Base-by-base conservation (phyloP, 2,113 vertebrate genomes). In the Cyprinodon variegatus region DNA sequence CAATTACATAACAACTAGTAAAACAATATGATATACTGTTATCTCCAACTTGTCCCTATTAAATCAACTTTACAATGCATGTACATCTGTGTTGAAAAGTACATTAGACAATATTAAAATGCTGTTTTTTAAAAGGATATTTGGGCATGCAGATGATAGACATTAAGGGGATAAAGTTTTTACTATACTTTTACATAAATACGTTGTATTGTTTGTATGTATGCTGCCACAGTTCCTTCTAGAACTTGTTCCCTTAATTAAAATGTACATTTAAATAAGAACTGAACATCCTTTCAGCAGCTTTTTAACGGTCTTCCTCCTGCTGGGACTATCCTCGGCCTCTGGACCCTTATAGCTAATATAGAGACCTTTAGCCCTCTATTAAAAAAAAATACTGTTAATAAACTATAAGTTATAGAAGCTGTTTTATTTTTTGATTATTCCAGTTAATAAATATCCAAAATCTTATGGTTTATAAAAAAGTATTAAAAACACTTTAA, bases 11-110 rank as follows among this genome's bases (percentile, higher is more conserved):
- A 77, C 45, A 73, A 81, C 50, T 57, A 9, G 78, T 67, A 60
- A 71, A 75, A 29, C 83, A 61, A 70, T n/a, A 76, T 70, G 67
- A 81, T 45, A 70, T 53, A 63, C 72, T 83, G 61, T 68, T 68
- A 48, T 65, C 13, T 84, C 70, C 78, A 83, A 87, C 77, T 61
- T 72, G 84, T 86, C 84, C 73, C 79, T 4, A 61, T 68, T 79
- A 75, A 76, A 71, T 75, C 83, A 78, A 61, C n/a, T 29, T 74
- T 63, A n/a, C 73, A 77, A 70, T 63, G 38, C 53, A 41, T 72
- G 73, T 72, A 70, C 39, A 66, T 41, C 79, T 68, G 78, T 81
- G 85, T 87, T 85, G 74, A 60, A 65, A 74, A 75, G 70, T 81
- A 87, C 70, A 73, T 62, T 41, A 87, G 71, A 67, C 29, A 38